Evolutionary conservation across 2,888 invertebrate species (phyloP).

Genomic region (Pollenia griseotomentosa): DNA sequence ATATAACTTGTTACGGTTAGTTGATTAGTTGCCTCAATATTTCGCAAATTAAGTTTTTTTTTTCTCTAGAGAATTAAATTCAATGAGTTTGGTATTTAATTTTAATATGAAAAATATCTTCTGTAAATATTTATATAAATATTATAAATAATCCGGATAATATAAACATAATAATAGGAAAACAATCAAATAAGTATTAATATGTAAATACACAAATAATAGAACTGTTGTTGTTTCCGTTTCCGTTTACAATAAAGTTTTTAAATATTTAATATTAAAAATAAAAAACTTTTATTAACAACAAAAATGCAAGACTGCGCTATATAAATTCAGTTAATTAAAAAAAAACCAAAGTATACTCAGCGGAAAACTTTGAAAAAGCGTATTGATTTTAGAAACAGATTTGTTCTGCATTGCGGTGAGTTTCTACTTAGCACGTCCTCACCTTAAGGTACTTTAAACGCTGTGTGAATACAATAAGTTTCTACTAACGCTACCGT

Average conservation of each 20-base stretch:
- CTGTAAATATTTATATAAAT: slow-evolving; percentile 8
- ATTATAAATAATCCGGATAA: neutral
- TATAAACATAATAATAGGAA: neutral
- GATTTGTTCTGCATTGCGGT: no score
- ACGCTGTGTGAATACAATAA: no score
- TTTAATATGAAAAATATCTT: neutral
- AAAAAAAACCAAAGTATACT: neutral
- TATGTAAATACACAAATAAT: slow-evolving; percentile 1
- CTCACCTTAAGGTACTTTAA: no score
- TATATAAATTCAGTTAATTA: neutral
- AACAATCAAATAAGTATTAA: slow-evolving; percentile 4
- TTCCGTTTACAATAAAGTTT: slow-evolving; percentile 45
- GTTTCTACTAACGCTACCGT: no score
- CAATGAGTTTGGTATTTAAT: neutral
- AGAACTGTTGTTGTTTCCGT: slow-evolving; percentile 17
- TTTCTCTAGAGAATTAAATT: neutral
- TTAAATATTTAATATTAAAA: neutral
- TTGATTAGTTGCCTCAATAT: neutral
- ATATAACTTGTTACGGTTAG: neutral
- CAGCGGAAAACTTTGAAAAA: no score
- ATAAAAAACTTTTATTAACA: neutral
- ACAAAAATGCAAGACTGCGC: neutral
- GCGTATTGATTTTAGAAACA: no score
- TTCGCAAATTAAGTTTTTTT: neutral
- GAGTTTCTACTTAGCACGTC: no score